phyloP scores from a whole-genome alignment of 2,113 vertebrate species.

The Zeus faber region DNA sequence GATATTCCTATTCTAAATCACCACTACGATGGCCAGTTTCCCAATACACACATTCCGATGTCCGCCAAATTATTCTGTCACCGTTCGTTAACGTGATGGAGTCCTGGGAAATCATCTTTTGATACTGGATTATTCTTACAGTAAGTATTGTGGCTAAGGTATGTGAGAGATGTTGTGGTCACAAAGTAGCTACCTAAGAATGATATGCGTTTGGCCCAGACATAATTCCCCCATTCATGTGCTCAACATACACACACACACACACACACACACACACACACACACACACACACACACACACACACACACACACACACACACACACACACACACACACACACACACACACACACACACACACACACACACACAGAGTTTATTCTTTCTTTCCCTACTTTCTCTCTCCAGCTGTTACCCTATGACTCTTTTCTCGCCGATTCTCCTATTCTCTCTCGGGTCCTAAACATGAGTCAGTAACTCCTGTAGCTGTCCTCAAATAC shows the following conservation, averaged over 20 bases:
- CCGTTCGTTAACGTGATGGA: slow-evolving; percentile 1
- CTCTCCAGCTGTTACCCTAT: not conserved
- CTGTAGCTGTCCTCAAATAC: slow-evolving; percentile 11
- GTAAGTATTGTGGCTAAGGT: slow-evolving; percentile 10
- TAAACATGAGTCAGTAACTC: slow-evolving; percentile 18
- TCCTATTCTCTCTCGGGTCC: slow-evolving; percentile 1
- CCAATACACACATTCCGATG: no score
- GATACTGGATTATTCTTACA: slow-evolving; percentile 24
- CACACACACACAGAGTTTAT: not conserved
- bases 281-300: slow-evolving; percentile 2
- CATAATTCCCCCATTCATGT: no score
- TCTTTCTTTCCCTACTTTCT: not conserved
- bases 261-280: slow-evolving; percentile 10
- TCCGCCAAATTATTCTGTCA: slow-evolving; percentile 17
- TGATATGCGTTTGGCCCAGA: slow-evolving; percentile 30
- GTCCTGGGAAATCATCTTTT: slow-evolving; percentile 27
- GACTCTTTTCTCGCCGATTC: not conserved
- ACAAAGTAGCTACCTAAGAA: slow-evolving; percentile 25
- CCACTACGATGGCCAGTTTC: no score
- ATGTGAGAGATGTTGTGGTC: slow-evolving; percentile 31
- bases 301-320: slow-evolving; percentile 9
- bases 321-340: slow-evolving; percentile 13
- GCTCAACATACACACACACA: slow-evolving; percentile 2
- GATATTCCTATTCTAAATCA: no score
- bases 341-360: slow-evolving; percentile 8